Percentiles rank a stretch among this genome's conserved stretches.
These are phyloP conservation scores for Macrosiphum euphorbiae DNA, from an alignment of 2,888 invertebrate species.

Conservation along the genomic window DNA sequence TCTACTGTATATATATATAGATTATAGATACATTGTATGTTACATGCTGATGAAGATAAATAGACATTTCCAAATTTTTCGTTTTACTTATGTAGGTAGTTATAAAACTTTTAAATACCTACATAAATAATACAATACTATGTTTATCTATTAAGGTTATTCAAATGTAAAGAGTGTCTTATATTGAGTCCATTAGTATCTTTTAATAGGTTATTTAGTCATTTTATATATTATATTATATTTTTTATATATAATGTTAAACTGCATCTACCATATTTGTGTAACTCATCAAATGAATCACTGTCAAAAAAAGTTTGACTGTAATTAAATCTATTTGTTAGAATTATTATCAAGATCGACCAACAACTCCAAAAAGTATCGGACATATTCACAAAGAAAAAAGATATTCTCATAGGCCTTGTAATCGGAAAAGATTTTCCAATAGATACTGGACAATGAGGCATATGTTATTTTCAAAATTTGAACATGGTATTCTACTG, in stretches of 20 bases:
- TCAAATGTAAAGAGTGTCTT: neutral
- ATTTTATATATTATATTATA: neutral
- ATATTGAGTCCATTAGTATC: neutral
- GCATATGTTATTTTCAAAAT: constrained; percentile 89
- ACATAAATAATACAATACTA: neutral
- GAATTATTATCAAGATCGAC: neutral
- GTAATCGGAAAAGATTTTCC: neutral
- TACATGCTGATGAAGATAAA: too few relatives aligned
- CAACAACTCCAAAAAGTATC: neutral
- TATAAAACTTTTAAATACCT: neutral
- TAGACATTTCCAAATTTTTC: too few relatives aligned
- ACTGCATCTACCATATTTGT: neutral
- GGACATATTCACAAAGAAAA: neutral
- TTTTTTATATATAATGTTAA: too few relatives aligned
- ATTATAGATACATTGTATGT: too few relatives aligned
- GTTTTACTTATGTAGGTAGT: too few relatives aligned
- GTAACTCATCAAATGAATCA: neutral
- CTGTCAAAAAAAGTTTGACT: neutral
- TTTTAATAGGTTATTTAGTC: neutral
- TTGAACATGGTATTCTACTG: constrained; percentile 90
- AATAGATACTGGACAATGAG: constrained; percentile 90
- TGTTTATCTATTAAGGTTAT: neutral
- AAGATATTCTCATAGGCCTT: neutral
- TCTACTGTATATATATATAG: too few relatives aligned
- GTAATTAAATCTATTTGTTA: neutral